Evolutionary conservation across 2,797 vertebrate species (phyloP).

Genomic region (Cephalopachus bancanus): DNA sequence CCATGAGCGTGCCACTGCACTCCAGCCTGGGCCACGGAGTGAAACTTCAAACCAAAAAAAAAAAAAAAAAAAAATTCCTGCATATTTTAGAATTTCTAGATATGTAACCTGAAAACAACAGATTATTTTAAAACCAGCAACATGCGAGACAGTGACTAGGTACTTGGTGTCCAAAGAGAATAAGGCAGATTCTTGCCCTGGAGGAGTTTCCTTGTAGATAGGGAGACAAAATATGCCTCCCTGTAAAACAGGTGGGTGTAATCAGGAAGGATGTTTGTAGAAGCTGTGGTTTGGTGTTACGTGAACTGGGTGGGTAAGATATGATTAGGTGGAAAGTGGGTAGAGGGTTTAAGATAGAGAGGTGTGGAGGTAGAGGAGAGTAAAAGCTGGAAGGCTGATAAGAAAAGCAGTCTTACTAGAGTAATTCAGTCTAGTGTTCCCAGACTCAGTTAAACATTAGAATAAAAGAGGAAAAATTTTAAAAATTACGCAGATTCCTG

Average conservation of each 20-base stretch:
- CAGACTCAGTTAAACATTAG: neutral
- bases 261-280: neutral
- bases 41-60: neutral
- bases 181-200: neutral
- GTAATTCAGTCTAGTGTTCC: neutral
- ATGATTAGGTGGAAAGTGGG: neutral
- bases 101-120: neutral
- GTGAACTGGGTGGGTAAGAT: neutral
- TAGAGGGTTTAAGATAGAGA: neutral
- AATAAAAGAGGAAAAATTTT: neutral
- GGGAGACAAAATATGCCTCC: neutral
- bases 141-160: neutral
- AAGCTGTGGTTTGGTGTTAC: neutral
- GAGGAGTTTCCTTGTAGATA: neutral
- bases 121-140: slow-evolving; percentile 32
- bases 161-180: neutral
- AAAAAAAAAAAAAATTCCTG: neutral
- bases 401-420: neutral
- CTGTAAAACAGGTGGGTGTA: neutral
- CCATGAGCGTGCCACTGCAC: neutral
- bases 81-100: slow-evolving; percentile 52
- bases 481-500: neutral
- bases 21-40: neutral
- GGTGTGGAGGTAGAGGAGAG: neutral
- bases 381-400: neutral